A percentile compares a stretch with the other conserved stretches of the same genome.
Conservation (phyloP, 1,140 invertebrate genomes). For the Pseudomyrmex cubaensis region DNA sequence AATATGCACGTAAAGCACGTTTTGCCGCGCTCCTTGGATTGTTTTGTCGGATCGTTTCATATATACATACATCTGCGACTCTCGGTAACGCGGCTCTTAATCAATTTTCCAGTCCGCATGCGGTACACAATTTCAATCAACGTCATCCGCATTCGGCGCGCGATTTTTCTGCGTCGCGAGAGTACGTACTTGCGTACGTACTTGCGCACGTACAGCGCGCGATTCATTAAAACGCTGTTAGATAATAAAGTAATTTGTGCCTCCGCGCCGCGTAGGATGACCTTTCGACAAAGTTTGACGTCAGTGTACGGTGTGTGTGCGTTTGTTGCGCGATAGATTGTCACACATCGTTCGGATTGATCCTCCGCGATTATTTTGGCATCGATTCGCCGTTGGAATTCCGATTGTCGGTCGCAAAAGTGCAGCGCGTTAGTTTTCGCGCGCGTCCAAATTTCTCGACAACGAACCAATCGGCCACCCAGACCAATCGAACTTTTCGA, state of each 20-base stretch:
- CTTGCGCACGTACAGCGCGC: not conserved
- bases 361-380: not conserved
- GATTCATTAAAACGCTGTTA: constrained; percentile 45
- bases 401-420: not conserved
- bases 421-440: not conserved
- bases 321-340: constrained; percentile 30
- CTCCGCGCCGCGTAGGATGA: constrained; percentile 5
- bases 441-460: constrained; percentile 15
- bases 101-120: not conserved
- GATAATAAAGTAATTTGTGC: constrained; percentile 29
- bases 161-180: not conserved
- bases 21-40: constrained; percentile 10
- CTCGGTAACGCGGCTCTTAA: not conserved
- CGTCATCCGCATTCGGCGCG: not conserved
- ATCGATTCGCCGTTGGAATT: not conserved
- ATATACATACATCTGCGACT: not conserved
- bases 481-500: constrained; percentile 49
- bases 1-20: constrained; percentile 13
- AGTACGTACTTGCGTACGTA: too few species aligned
- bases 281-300: constrained; percentile 42
- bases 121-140: constrained; percentile 18
- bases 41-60: constrained; percentile 15
- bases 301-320: constrained; percentile 22
- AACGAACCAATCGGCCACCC: constrained; percentile 8
- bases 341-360: not conserved